A percentile compares a stretch with the other conserved stretches of the same genome.
Evolutionary conservation across 1,140 invertebrate species (phyloP).

Genomic region (Hylaeus anthracinus): DNA sequence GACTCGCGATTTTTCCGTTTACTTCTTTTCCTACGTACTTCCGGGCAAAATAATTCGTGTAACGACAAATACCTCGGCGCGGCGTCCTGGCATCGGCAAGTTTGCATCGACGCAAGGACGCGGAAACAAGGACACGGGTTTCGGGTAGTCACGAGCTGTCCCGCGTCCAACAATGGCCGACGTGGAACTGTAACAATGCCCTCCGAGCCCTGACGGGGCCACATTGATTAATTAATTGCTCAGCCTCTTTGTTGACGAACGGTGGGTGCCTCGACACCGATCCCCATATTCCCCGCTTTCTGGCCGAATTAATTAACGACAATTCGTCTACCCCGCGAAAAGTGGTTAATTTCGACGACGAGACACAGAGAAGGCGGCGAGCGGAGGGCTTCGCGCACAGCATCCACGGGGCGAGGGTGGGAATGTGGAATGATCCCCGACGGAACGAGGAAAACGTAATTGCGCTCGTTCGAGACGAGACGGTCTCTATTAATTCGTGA

Average conservation of each 20-base stretch:
- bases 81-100: slow-evolving; percentile 24
- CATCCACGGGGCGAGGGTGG: not conserved
- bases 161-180: slow-evolving; percentile 50
- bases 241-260: slow-evolving; percentile 60
- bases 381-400: no score
- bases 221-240: slow-evolving; percentile 64
- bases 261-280: slow-evolving; percentile 40
- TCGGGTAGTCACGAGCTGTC: slow-evolving; percentile 30
- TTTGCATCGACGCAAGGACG: slow-evolving; percentile 53
- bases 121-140: slow-evolving; percentile 58
- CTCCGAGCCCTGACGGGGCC: slow-evolving; percentile 15
- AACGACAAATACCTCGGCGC: slow-evolving; percentile 8
- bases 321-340: slow-evolving; percentile 39
- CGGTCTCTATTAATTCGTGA: slow-evolving; percentile 21
- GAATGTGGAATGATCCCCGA: not conserved
- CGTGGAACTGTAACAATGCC: slow-evolving; percentile 53
- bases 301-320: slow-evolving; percentile 59
- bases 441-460: slow-evolving; percentile 23
- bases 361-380: not conserved
- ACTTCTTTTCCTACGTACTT: no score
- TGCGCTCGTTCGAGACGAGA: not conserved
- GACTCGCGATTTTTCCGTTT: no score
- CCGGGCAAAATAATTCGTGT: no score
- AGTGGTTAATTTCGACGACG: slow-evolving; percentile 42
- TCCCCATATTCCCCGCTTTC: slow-evolving; percentile 49